A percentile compares a stretch with the other conserved stretches of the same genome.
phyloP scores from a whole-genome alignment of 2,797 vertebrate genomes.

The Sebastes dallii region DNA sequence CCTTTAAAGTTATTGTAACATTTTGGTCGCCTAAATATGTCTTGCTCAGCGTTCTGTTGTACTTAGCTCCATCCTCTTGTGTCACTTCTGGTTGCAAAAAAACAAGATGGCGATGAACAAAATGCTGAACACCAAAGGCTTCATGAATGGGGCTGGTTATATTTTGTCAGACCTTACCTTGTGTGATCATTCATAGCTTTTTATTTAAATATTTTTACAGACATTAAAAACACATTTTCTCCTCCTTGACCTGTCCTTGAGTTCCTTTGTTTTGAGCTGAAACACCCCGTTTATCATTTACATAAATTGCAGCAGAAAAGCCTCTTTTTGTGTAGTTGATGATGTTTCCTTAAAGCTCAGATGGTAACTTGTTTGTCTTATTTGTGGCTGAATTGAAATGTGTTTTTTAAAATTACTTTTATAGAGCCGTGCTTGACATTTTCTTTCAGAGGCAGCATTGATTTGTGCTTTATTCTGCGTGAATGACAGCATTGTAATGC shows the following conservation, averaged over 20 bases:
- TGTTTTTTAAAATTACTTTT: neutral
- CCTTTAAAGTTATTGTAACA: no score
- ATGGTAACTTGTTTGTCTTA: neutral
- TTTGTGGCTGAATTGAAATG: neutral
- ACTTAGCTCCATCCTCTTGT: no score
- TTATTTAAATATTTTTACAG: neutral
- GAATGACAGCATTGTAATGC: neutral
- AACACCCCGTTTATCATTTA: neutral
- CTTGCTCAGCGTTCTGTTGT: no score
- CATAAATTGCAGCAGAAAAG: neutral
- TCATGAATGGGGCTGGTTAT: neutral
- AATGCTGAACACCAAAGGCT: no score
- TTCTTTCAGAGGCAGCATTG: neutral
- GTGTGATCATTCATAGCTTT: neutral
- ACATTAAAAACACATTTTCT: fast-evolving
- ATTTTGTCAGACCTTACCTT: neutral
- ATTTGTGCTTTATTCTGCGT: neutral
- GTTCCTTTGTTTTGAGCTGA: neutral
- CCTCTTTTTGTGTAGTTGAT: neutral
- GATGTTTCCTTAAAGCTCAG: neutral
- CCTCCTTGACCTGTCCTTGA: neutral
- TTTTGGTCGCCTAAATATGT: no score
- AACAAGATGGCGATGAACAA: fast-evolving
- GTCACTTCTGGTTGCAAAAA: no score
- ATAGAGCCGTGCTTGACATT: neutral